Evolutionary conservation across 1,140 invertebrate genomes (phyloP).

Genomic region (Myzus persicae): DNA sequence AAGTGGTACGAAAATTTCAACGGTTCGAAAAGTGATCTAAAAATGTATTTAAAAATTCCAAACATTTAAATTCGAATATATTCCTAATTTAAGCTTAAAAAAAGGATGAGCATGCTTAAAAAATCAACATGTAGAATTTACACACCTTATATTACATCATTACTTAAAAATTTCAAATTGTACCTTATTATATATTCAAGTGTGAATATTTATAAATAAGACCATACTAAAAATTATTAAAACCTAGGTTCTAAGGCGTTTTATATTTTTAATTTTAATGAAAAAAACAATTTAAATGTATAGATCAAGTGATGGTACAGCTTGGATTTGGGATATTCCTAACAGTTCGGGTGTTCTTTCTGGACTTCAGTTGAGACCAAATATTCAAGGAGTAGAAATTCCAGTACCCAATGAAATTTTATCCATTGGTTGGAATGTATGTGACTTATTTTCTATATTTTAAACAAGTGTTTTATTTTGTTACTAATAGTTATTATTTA

Average conservation of each 20-base stretch:
- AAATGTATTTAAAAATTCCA: too few relatives aligned
- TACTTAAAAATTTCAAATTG: background rate
- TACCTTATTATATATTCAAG: background rate
- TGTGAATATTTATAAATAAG: background rate
- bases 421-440: slow-evolving; percentile 99
- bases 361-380: slow-evolving; percentile 92
- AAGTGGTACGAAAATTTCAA: too few relatives aligned
- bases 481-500: slow-evolving; percentile 59
- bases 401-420: slow-evolving; percentile 98
- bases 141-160: background rate
- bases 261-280: background rate
- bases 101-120: too few relatives aligned
- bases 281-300: slow-evolving; percentile 56
- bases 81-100: too few relatives aligned
- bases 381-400: slow-evolving; percentile 95
- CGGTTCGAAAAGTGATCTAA: too few relatives aligned
- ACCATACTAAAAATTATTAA: background rate
- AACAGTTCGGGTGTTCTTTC: slow-evolving; percentile 86
- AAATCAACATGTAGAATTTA: too few relatives aligned
- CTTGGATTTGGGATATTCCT: slow-evolving; percentile 98
- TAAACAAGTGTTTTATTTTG: slow-evolving; percentile 40
- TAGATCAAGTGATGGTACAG: slow-evolving; percentile 95
- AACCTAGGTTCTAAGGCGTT: background rate
- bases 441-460: slow-evolving; percentile 61
- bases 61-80: too few relatives aligned